These are phyloP conservation scores for Bombus impatiens DNA, from an alignment of 1,140 invertebrate genomes.

Conservation along the genomic window DNA sequence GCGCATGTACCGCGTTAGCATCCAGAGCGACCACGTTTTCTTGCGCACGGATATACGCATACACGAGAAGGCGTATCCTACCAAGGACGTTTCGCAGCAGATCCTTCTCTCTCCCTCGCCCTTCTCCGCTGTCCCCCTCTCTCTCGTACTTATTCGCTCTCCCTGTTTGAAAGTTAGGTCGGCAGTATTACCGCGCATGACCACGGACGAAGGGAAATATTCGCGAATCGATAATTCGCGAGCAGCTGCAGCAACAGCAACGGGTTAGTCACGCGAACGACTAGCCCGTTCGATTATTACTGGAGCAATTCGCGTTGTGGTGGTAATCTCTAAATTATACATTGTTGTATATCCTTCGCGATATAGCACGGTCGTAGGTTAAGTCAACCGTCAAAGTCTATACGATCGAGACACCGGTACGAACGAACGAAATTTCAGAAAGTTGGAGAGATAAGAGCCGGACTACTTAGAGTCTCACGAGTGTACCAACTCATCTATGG, in stretches of 20 bases:
- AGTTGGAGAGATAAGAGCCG: no score
- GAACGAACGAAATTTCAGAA: no score
- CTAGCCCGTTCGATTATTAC: constrained; percentile 68
- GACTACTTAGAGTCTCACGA: no score
- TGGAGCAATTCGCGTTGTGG: constrained; percentile 34
- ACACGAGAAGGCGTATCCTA: constrained; percentile 33
- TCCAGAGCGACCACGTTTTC: constrained; percentile 21
- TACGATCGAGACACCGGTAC: no score
- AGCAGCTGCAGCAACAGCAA: constrained; percentile 73
- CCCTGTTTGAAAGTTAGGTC: constrained; percentile 51
- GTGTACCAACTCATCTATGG: no score
- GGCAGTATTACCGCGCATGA: constrained; percentile 71
- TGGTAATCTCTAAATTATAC: constrained; percentile 17
- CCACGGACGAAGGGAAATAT: constrained; percentile 72
- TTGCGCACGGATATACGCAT: constrained; percentile 42
- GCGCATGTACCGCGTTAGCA: constrained; percentile 22
- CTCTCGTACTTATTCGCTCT: background rate
- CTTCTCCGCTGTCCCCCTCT: constrained; percentile 15
- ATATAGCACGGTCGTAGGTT: no score
- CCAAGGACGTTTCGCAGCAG: constrained; percentile 52
- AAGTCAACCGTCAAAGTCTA: no score
- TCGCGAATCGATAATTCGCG: constrained; percentile 78
- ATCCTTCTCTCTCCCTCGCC: constrained; percentile 23
- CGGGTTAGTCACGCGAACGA: constrained; percentile 74
- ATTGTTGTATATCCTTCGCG: no score